Evolutionary conservation across 2,113 vertebrate species (phyloP), one percentile per base, ranked within the genome.

Genomic region (Cheilinus undulatus): DNA sequence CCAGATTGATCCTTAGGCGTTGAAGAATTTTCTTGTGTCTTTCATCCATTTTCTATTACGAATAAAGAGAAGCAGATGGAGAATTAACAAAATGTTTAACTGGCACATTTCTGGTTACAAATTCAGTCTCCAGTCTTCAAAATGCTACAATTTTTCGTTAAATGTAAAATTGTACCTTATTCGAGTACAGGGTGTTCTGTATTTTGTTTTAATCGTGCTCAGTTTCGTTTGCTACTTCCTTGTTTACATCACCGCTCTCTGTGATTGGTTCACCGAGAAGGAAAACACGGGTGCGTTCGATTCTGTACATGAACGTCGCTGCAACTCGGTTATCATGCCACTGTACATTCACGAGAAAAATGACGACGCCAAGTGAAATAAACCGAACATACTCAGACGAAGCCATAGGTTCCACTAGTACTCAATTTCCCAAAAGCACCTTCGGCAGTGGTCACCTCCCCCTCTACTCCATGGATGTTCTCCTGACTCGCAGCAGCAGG

Each of bases 31-130:
- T 80, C 36, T 93, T 94, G 62, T 95, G 92, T 1, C 3, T 69
- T 4, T 91, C 88, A 11, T 98, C 95, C 97, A 98, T 98, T 73
- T 12, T 78, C 19, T 45, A 43, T 30, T 1, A 42, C 17, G 1
- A 28, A 14, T 23, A 20, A 14, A 17, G 14, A 15, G 15, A 30
- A 11, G 32, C 32, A 34, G 3, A 34, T 3, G 26, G 4, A 26
- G 2, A 54, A 12, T 4, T 19, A 14, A 9, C 6, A 60, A 38
- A 52, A 13, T 2, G 2, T 5, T 9, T 32, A 9, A 32, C 30
- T 7, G 6, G 30, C 6, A 32, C 5, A 32, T 5, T 1, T 32
- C 1, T 32, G 7, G 11, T 26, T 30, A 6, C 2, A 20, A 3
- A 10, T 15, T 9, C 12, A 19, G 20, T 38, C 36, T 4, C 13